Evolutionary conservation across 2,113 vertebrate genomes (phyloP), one percentile per base, ranked within the genome.

Genomic region (Monarcha castaneiventris): DNA sequence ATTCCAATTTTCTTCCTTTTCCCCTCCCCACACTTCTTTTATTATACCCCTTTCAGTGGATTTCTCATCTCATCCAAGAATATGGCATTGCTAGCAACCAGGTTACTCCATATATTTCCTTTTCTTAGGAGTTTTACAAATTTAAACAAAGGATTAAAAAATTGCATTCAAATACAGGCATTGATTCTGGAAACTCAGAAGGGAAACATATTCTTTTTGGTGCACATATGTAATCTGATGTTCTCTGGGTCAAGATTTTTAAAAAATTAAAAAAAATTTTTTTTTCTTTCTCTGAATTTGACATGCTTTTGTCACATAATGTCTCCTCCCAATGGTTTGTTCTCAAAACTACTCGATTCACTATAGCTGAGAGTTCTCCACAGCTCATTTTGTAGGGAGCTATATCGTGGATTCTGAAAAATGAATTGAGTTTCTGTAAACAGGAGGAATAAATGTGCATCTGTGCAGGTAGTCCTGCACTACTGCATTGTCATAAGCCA

Each of bases 341-440:
- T 86, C 87, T 82, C 67, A 93, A 52, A 95, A 59, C 55, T 11
- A 13, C 49, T 56, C 62, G 43, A 20, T 79, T 79, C 35, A 33
- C 43, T 77, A 33, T 12, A 35, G 59, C 3, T 89, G 58, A 71
- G 67, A 77, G n/a, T 33, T 62, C 29, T 82, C 43, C n/a, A 21
- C 51, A 79, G 62, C 51, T 79, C 55, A 63, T 67, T 49, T 63
- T 91, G 35, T 62, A 69, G 43, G 35, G 59, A 87, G 6, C 27
- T 78, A 22, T 68, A 62, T 58, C 66, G 63, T 66, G 59, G 35
- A 33, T 87, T 89, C 78, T 80, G 67, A 66, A 75, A 84, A 94
- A 81, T 32, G 48, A 84, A 62, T 82, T 58, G 67, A 66, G 13
- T 54, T 94, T 94, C 87, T 89, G 81, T 85, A 78, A 92, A 79